These are phyloP conservation scores for Fulica atra DNA, from an alignment of 2,113 vertebrate species.

Conservation along the genomic window DNA sequence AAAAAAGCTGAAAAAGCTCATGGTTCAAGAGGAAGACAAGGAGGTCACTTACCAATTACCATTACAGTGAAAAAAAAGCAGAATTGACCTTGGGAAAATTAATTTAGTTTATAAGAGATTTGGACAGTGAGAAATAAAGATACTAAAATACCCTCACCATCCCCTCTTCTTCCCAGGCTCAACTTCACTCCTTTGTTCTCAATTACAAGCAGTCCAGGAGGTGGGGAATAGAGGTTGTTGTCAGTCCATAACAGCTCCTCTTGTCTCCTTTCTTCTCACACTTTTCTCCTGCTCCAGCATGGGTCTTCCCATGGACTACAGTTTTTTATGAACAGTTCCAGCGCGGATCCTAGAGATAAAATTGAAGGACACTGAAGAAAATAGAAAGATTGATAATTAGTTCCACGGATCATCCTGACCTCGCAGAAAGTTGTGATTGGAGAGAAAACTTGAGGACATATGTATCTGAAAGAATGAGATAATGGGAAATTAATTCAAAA, in stretches of 20 bases:
- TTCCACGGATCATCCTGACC: not conserved
- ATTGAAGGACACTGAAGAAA: not conserved
- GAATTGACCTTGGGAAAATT: not conserved
- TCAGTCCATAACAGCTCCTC: not conserved
- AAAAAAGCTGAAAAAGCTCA: not conserved
- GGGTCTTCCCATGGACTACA: not conserved
- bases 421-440: not conserved
- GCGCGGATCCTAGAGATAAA: not conserved
- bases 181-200: not conserved
- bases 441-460: not conserved
- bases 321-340: not conserved
- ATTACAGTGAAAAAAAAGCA: not conserved
- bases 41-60: not conserved
- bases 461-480: not conserved
- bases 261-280: not conserved
- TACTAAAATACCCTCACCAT: not conserved
- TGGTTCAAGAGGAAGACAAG: not conserved
- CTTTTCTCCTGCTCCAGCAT: not conserved
- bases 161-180: not conserved
- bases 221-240: fast-evolving
- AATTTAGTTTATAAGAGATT: not conserved
- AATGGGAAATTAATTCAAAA: not conserved
- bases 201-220: not conserved
- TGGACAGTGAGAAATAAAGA: not conserved
- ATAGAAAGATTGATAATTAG: not conserved